phyloP scores from a whole-genome alignment of 2,888 invertebrate genomes.

The Sussaba pulchella region DNA sequence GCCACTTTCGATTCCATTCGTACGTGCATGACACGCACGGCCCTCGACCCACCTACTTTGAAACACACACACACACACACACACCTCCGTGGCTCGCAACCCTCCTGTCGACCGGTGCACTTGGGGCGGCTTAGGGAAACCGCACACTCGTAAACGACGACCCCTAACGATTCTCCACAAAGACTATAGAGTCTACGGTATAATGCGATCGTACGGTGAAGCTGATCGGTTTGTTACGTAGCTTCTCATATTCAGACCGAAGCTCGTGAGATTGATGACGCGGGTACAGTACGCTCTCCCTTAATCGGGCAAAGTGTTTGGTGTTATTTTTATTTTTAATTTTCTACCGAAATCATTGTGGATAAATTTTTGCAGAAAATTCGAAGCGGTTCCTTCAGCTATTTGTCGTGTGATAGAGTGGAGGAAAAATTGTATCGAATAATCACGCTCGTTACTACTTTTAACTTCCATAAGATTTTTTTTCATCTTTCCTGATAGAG shows the following conservation, averaged over 20 bases:
- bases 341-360: too few relatives aligned
- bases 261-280: background rate
- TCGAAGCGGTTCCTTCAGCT: too few relatives aligned
- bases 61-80: constrained; percentile 3
- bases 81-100: constrained; percentile 9
- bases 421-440: too few relatives aligned
- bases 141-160: constrained; percentile 32
- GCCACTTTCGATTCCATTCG: constrained; percentile 48
- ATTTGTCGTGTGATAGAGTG: too few relatives aligned
- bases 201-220: constrained; percentile 4
- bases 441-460: too few relatives aligned
- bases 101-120: constrained; percentile 31
- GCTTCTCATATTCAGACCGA: background rate
- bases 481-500: too few relatives aligned
- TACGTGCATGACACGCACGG: constrained; percentile 30
- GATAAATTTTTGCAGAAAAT: too few relatives aligned
- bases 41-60: constrained; percentile 10
- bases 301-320: background rate
- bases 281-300: background rate
- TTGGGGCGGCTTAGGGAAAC: constrained; percentile 22
- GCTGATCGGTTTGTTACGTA: background rate
- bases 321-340: too few relatives aligned
- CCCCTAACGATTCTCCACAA: constrained; percentile 20
- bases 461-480: too few relatives aligned
- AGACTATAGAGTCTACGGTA: constrained; percentile 21